Conservation (phyloP, 2,888 invertebrate species). For the Dysmachus trigonus region DNA sequence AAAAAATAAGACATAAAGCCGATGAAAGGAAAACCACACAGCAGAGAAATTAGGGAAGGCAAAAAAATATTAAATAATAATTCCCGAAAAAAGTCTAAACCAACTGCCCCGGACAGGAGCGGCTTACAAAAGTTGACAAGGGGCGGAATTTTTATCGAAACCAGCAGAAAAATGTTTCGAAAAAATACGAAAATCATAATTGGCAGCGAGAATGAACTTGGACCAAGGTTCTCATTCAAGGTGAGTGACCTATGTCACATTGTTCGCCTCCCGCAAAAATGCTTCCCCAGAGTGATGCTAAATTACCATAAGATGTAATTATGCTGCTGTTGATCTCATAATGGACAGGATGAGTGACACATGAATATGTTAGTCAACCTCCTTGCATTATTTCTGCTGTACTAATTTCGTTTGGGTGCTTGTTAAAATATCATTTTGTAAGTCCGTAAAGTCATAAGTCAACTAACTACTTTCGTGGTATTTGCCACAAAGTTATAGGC, state of each 20-base stretch:
- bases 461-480: slow-evolving; percentile 7
- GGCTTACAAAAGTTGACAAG: background rate
- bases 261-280: background rate
- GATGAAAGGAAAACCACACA: background rate
- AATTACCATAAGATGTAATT: slow-evolving; percentile 15
- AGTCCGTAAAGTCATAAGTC: background rate
- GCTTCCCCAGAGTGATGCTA: background rate
- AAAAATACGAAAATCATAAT: background rate
- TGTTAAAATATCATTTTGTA: slow-evolving; percentile 21
- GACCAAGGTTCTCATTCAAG: background rate
- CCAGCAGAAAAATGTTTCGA: background rate
- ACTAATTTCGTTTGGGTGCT: background rate
- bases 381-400: background rate
- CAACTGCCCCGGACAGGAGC: background rate
- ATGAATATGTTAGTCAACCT: background rate
- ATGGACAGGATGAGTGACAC: background rate
- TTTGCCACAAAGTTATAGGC: background rate
- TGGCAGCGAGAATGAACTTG: background rate
- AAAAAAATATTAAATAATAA: background rate
- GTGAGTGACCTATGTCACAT: background rate
- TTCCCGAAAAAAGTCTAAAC: background rate
- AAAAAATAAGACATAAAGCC: background rate
- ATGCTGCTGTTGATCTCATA: background rate
- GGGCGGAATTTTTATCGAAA: background rate
- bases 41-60: background rate